phyloP scores from a whole-genome alignment of 1,140 invertebrate genomes.

The Pseudomyrmex pallidus region DNA sequence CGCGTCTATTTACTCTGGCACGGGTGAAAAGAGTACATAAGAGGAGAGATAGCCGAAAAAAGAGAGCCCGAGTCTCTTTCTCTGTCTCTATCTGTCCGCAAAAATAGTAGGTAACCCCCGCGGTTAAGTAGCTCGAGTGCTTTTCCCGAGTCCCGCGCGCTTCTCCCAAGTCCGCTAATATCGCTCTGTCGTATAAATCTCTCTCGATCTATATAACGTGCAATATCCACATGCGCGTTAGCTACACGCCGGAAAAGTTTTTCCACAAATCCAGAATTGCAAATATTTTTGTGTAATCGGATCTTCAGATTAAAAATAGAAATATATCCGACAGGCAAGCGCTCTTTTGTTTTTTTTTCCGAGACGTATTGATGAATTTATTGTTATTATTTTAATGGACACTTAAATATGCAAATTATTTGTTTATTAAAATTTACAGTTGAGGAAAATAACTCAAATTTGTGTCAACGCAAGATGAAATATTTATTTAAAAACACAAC shows the following conservation, averaged over 20 bases:
- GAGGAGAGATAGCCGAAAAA: constrained; percentile 20
- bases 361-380: not conserved
- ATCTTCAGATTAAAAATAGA: not conserved
- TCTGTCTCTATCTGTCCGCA: too few species aligned
- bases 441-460: too few species aligned
- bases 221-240: constrained; percentile 28
- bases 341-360: too few species aligned
- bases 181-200: constrained; percentile 69
- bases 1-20: constrained; percentile 66
- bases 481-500: too few species aligned
- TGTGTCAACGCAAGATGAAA: too few species aligned
- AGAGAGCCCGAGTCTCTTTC: not conserved
- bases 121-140: constrained; percentile 51
- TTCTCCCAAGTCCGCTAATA: constrained; percentile 59
- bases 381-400: not conserved
- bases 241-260: constrained; percentile 49
- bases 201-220: constrained; percentile 59
- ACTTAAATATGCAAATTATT: not conserved
- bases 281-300: not conserved
- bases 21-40: constrained; percentile 27
- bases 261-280: not conserved
- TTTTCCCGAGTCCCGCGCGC: constrained; percentile 60
- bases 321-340: not conserved
- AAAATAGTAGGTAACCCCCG: not conserved
- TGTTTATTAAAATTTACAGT: too few species aligned